Evolutionary conservation across 2,113 vertebrate genomes (phyloP).

Genomic region (Platanista minor): DNA sequence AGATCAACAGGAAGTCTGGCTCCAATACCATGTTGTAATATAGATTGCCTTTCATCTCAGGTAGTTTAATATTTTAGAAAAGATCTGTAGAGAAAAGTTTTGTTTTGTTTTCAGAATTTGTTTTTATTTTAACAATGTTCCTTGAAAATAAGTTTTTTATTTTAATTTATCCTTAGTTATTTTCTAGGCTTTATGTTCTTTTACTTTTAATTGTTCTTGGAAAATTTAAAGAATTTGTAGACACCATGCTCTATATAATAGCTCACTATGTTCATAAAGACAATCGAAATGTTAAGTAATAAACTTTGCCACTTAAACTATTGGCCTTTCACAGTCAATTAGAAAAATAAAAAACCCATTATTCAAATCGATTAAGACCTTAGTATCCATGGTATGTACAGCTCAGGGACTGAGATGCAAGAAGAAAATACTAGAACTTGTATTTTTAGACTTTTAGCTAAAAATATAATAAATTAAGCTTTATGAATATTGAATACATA

Average conservation of each 20-base stretch:
- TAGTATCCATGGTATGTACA: background rate
- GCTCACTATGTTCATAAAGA: background rate
- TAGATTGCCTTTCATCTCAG: background rate
- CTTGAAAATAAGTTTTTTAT: background rate
- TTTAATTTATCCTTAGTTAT: background rate
- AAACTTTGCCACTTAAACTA: background rate
- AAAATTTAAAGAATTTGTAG: background rate
- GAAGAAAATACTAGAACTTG: background rate
- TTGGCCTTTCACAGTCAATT: background rate
- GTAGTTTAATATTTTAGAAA: conserved; percentile 14
- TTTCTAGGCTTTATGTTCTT: background rate
- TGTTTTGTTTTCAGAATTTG: background rate
- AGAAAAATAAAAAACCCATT: background rate
- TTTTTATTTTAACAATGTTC: background rate
- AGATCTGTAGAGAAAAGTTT: background rate
- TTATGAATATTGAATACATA: background rate
- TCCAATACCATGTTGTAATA: background rate
- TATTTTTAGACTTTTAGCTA: background rate
- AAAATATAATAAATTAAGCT: background rate
- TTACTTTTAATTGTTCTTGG: background rate
- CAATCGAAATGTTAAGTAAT: background rate
- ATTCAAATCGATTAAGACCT: background rate
- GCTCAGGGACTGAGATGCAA: background rate
- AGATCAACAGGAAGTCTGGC: background rate
- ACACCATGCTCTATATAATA: background rate